Conservation (phyloP, 2,888 invertebrate genomes). For the Stegana nigrithorax region DNA sequence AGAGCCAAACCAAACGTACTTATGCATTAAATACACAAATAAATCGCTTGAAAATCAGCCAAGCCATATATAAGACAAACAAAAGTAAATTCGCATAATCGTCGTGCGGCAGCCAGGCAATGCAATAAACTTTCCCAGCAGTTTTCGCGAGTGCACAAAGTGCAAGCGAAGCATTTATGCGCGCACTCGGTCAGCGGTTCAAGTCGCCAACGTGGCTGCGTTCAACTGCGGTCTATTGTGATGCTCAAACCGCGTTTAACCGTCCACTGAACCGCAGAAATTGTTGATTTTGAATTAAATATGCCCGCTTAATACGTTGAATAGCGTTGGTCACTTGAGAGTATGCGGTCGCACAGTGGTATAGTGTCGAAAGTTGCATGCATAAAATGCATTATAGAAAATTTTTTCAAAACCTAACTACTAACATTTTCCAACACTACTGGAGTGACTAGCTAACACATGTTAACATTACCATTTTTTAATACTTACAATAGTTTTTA, state of each 20-base stretch:
- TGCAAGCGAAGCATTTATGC: constrained; percentile 48
- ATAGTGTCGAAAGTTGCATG: constrained; percentile 25
- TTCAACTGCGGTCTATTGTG: constrained; percentile 37
- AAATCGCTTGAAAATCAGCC: constrained; percentile 18
- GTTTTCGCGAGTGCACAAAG: constrained; percentile 6
- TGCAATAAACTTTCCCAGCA: neutral
- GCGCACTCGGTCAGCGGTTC: constrained; percentile 11
- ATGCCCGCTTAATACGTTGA: constrained; percentile 38
- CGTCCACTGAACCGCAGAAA: constrained; percentile 61
- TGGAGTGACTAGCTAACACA: no score
- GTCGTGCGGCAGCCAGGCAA: neutral
- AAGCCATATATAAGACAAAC: constrained; percentile 19
- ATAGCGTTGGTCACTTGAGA: constrained; percentile 16
- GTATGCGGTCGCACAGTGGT: constrained; percentile 20
- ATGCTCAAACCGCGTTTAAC: constrained; percentile 56
- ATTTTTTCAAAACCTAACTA: no score
- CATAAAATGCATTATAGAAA: no score
- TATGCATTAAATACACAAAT: no score
- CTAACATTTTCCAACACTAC: no score
- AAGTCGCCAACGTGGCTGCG: neutral
- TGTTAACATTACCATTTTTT: no score
- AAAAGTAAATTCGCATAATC: constrained; percentile 12
- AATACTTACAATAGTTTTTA: no score
- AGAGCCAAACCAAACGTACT: constrained; percentile 28
- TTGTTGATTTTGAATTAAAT: constrained; percentile 64